Base-by-base conservation (phyloP, 2,888 invertebrate genomes). In the Aspidiotus rigidus region DNA sequence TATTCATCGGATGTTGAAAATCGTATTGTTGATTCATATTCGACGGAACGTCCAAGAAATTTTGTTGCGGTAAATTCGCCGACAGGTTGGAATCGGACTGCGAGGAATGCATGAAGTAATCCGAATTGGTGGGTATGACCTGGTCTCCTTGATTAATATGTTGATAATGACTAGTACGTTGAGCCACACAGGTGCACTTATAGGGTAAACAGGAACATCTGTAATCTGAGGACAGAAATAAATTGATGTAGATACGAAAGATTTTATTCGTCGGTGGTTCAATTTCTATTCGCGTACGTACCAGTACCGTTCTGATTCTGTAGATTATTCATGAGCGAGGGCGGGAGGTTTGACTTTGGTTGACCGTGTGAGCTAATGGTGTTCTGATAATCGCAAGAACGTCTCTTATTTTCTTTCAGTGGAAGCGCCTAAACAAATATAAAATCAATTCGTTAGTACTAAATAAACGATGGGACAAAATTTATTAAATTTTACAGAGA, bases 191-290 rank as follows among this genome's bases (percentile, higher is more conserved):
- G 44, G 85, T 81, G 76, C 88, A 88, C 75, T 88, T 87, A 78
- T 88, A 88, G 0, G 87, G 88, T 0, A 87, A 85, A 75, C 88
- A 87, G 13, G 87, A 85, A 77, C 88, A 88, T 0, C 84, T 80
- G 69, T 84, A 82, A 72, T 81, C 86, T 86, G 80, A 69, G 77
- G 77, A 71, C 64, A 73, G n/a, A 28, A 28, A 28, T 28, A 28
- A 28, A 28, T 28, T 28, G 28, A 28, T 28, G 28, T 28, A 28
- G 28, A 28, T 28, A 28, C 28, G 28, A 5, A 28, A 28, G 28
- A 28, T 28, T 28, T 28, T 5, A 28, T 3, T 1, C 28, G 28
- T 28, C 1, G 28, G 2, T 3, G 28, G 28, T 5, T 28, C 28
- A 28, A 28, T 28, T 28, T 28, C 28, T 28, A 28, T 28, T 28